Conservation (phyloP, 2,797 vertebrate species). For the Nothura maculosa region DNA sequence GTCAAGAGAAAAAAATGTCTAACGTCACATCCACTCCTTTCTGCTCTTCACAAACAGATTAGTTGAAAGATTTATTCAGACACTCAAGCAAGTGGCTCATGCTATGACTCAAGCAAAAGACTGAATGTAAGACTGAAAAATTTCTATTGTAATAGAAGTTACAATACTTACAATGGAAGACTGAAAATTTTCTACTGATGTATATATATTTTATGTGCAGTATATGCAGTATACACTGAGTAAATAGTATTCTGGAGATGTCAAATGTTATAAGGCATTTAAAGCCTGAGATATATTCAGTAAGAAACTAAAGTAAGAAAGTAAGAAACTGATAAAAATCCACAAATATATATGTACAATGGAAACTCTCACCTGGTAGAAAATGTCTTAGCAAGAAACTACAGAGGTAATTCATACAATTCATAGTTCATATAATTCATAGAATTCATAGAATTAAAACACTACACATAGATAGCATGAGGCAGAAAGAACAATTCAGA, state of each 20-base stretch:
- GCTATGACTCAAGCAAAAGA: background rate
- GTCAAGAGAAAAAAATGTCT: background rate
- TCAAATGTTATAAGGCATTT: background rate
- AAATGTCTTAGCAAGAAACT: background rate
- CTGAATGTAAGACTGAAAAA: background rate
- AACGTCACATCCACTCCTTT: background rate
- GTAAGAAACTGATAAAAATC: background rate
- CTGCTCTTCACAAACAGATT: background rate
- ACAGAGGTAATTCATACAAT: background rate
- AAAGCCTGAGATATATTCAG: background rate
- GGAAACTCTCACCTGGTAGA: background rate
- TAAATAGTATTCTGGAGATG: background rate
- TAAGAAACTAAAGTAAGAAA: background rate
- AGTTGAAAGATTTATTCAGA: background rate
- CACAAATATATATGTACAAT: background rate
- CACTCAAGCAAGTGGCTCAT: background rate
- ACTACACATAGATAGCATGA: background rate
- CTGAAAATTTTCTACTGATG: background rate
- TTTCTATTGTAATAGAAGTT: background rate
- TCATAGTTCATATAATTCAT: background rate
- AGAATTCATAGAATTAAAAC: background rate
- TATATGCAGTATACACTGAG: background rate
- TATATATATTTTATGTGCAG: too few species aligned
- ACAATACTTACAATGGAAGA: too few species aligned
- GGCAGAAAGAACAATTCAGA: background rate